A percentile compares a stretch with the other conserved stretches of the same genome.
These are phyloP conservation scores for Tetramorium parvispinum DNA, from an alignment of 1,140 invertebrate genomes.

Conservation along the genomic window DNA sequence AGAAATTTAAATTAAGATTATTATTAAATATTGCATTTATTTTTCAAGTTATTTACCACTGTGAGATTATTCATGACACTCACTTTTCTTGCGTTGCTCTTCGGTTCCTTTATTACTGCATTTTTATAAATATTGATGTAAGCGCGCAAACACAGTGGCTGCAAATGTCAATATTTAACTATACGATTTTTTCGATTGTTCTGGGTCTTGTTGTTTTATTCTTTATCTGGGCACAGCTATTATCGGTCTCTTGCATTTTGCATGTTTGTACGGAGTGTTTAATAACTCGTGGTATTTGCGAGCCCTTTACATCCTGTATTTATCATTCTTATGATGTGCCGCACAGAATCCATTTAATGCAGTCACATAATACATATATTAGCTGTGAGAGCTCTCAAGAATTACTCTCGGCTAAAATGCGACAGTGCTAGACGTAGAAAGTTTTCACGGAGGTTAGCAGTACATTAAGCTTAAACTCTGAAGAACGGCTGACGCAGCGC, in stretches of 20 bases:
- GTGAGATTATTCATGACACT: not conserved
- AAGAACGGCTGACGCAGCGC: conserved; percentile 52
- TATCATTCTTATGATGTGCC: conserved; percentile 46
- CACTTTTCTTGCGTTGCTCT: not conserved
- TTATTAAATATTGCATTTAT: not conserved
- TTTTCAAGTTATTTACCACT: not conserved
- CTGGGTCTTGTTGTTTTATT: not conserved
- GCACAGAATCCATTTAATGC: conserved; percentile 37
- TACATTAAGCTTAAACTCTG: conserved; percentile 60
- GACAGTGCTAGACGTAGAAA: conserved; percentile 40
- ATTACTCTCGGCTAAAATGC: conserved; percentile 47
- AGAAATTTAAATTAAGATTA: not conserved
- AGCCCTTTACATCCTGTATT: conserved; percentile 26
- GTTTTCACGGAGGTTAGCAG: conserved; percentile 60
- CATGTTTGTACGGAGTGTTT: conserved; percentile 14
- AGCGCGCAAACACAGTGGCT: not conserved
- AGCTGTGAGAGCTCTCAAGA: conserved; percentile 42
- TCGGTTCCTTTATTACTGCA: not conserved
- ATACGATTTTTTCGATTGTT: not conserved
- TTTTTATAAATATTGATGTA: not conserved
- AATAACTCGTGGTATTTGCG: conserved; percentile 19
- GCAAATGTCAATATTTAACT: conserved; percentile 13
- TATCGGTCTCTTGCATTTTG: conserved; percentile 2
- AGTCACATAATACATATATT: conserved; percentile 59
- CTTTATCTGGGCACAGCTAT: not conserved